phyloP scores from a whole-genome alignment of 2,888 invertebrate species.

The Parnassius smintheus region DNA sequence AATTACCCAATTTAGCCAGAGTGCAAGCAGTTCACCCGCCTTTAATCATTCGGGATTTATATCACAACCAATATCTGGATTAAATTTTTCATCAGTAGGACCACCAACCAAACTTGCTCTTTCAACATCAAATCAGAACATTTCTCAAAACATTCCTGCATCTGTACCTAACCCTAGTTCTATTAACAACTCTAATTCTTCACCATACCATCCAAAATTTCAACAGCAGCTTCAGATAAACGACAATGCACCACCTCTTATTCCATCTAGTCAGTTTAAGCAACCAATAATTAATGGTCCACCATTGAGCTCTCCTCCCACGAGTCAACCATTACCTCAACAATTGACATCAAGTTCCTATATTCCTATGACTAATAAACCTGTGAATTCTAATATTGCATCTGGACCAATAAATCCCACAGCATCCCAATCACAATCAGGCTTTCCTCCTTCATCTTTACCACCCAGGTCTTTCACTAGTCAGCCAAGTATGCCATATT shows the following conservation, averaged over 20 bases:
- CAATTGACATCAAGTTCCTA: conserved; percentile 45
- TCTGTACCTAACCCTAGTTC: conserved; percentile 47
- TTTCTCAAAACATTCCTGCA: conserved; percentile 46
- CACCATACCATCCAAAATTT: conserved; percentile 49
- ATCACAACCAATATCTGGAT: conserved; percentile 44
- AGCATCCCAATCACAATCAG: conserved; percentile 24
- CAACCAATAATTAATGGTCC: conserved; percentile 67
- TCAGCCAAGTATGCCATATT: conserved; percentile 50
- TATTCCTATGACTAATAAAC: conserved; percentile 39
- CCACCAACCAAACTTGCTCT: conserved; percentile 38
- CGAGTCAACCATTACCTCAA: conserved; percentile 37
- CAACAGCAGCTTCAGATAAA: conserved; percentile 60
- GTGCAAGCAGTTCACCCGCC: conserved; percentile 69
- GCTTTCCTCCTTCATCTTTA: conserved; percentile 36
- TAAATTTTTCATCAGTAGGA: conserved; percentile 57
- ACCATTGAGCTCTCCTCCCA: conserved; percentile 30
- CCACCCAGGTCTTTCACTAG: conserved; percentile 42
- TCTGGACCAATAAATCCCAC: conserved; percentile 38
- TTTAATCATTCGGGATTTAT: conserved; percentile 65
- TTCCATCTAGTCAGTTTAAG: conserved; percentile 68
- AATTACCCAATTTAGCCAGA: conserved; percentile 61
- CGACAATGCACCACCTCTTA: conserved; percentile 69
- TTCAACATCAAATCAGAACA: conserved; percentile 41
- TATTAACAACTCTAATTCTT: conserved; percentile 47
- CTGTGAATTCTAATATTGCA: conserved; percentile 39